Evolutionary conservation across 2,888 invertebrate species (phyloP).

Genomic region (Cyclophora albipunctata): DNA sequence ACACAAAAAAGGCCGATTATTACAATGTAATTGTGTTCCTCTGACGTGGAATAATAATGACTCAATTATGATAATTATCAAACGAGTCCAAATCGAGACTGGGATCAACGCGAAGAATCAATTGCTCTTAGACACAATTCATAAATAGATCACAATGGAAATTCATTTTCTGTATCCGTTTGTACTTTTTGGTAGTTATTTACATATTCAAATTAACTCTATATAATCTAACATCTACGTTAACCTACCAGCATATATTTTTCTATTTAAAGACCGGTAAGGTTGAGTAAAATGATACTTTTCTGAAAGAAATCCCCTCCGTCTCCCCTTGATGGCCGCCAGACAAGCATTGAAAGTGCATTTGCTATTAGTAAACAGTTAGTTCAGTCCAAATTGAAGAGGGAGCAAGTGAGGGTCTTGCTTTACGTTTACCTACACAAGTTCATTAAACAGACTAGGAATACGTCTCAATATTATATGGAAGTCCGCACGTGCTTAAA

Average conservation of each 20-base stretch:
- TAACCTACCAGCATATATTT: not conserved
- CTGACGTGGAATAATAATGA: constrained; percentile 14
- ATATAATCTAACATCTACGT: constrained; percentile 1
- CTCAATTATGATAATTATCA: constrained; percentile 25
- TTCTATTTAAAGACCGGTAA: too few relatives aligned
- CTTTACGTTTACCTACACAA: not conserved
- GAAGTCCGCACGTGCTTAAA: too few relatives aligned
- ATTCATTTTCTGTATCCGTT: constrained; percentile 10
- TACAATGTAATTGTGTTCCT: constrained; percentile 31
- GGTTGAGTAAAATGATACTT: not conserved
- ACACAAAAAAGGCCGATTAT: constrained; percentile 7
- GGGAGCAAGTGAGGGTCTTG: constrained; percentile 10
- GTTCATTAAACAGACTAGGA: too few relatives aligned
- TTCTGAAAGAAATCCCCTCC: constrained; percentile 11
- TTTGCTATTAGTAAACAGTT: constrained; percentile 64
- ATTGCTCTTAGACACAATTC: constrained; percentile 31
- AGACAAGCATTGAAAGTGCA: constrained; percentile 51
- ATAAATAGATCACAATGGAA: constrained; percentile 43
- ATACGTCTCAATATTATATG: too few relatives aligned
- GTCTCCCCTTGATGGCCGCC: constrained; percentile 37
- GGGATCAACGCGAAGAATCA: constrained; percentile 32
- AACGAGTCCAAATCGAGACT: constrained; percentile 29
- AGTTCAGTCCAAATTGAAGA: constrained; percentile 31
- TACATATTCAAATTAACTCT: constrained; percentile 17
- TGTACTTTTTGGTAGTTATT: not conserved